These are phyloP conservation scores for Eira barbara DNA, from an alignment of 2,113 vertebrate genomes.

Conservation along the genomic window DNA sequence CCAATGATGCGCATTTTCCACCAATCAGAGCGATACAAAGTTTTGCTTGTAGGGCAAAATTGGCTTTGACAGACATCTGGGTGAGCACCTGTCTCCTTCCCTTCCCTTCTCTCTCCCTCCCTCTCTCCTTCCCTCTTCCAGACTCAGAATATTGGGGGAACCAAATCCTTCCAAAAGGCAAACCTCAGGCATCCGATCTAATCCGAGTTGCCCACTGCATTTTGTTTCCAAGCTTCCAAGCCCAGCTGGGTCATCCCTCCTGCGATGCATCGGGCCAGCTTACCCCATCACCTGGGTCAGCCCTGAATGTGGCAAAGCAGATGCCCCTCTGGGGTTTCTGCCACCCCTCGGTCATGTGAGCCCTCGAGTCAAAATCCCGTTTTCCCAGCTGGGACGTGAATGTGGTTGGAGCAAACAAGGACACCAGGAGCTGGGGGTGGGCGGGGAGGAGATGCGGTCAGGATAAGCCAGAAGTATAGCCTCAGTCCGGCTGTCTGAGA, in stretches of 20 bases:
- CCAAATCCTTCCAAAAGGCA: not conserved
- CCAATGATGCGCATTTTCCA: not conserved
- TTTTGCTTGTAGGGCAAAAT: not conserved
- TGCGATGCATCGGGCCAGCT: not conserved
- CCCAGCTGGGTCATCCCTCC: not conserved
- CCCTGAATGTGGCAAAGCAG: not conserved
- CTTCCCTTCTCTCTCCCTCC: not conserved
- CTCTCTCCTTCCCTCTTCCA: not conserved
- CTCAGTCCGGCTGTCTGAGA: not conserved
- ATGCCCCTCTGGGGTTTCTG: not conserved
- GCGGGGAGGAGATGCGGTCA: not conserved
- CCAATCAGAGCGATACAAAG: not conserved
- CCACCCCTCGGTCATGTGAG: not conserved
- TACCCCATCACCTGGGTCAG: not conserved
- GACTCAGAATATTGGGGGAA: not conserved
- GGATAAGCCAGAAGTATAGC: not conserved
- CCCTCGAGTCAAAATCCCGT: not conserved
- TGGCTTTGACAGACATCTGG: not conserved
- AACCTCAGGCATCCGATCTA: not conserved
- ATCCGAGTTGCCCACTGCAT: conserved; percentile 14
- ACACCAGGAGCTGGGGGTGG: not conserved
- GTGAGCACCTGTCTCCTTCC: not conserved
- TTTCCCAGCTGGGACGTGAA: not conserved
- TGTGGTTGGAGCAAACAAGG: not conserved
- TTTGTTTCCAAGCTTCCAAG: not conserved